Conservation (phyloP, 2,113 vertebrate genomes). For the Macquaria australasica region DNA sequence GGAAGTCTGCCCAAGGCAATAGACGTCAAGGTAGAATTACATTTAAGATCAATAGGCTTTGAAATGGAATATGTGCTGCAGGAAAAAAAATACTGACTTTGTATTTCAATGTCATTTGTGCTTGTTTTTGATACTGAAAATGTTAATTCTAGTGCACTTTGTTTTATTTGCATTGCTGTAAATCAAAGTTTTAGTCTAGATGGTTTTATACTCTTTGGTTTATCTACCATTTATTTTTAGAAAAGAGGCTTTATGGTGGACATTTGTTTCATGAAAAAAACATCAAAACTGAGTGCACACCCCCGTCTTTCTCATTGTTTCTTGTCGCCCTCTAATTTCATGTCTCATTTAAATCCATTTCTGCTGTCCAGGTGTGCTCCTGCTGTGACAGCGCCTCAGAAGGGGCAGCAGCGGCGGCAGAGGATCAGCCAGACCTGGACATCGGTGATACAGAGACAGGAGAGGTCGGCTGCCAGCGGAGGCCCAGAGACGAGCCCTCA, state of each 20-base stretch:
- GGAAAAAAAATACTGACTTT: too few species aligned
- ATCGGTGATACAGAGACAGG: slow-evolving; percentile 77
- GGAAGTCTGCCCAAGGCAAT: slow-evolving; percentile 89
- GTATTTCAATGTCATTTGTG: too few species aligned
- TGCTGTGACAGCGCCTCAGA: slow-evolving; percentile 85
- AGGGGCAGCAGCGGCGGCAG: slow-evolving; percentile 77
- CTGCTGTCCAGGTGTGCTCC: slow-evolving; percentile 85
- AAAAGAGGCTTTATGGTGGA: not conserved
- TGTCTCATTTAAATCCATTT: slow-evolving; percentile 17
- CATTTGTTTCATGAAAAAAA: not conserved
- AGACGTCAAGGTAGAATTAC: slow-evolving; percentile 84
- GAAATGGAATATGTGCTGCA: not conserved
- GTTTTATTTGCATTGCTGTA: not conserved
- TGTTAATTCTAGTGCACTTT: not conserved
- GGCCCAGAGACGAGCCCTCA: slow-evolving; percentile 62
- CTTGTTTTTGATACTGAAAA: not conserved
- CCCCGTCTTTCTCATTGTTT: not conserved
- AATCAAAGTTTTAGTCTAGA: not conserved
- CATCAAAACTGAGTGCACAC: not conserved
- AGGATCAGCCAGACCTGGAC: slow-evolving; percentile 84
- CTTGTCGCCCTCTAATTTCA: not conserved
- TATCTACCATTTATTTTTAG: not conserved
- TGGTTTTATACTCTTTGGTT: not conserved
- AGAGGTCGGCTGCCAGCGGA: slow-evolving; percentile 70
- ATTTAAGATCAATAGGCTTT: not conserved